Evolutionary conservation across 2,888 invertebrate genomes (phyloP).

Genomic region (Hetaerina titia): DNA sequence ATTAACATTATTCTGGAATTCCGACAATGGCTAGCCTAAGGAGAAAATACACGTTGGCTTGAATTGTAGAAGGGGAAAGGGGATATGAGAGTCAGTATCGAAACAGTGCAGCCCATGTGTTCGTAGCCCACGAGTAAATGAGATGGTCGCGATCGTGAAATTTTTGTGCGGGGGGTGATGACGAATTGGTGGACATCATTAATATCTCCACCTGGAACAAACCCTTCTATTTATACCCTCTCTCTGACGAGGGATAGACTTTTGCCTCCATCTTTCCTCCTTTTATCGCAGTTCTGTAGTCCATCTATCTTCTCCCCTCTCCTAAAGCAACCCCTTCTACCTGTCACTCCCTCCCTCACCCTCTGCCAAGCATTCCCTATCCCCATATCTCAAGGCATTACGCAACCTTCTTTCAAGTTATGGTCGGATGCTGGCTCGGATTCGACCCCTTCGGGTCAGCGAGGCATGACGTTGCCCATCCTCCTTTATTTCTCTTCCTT

Average conservation of each 20-base stretch:
- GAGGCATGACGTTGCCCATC: conserved; percentile 31
- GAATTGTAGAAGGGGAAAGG: not conserved
- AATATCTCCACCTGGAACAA: conserved; percentile 11
- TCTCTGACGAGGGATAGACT: not conserved
- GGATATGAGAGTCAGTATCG: not conserved
- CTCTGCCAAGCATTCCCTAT: not conserved
- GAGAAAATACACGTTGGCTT: not conserved
- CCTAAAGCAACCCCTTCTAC: not conserved
- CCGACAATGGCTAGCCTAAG: not conserved
- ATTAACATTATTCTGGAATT: not conserved
- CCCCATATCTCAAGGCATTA: conserved; percentile 27
- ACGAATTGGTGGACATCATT: not conserved
- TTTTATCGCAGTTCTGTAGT: not conserved
- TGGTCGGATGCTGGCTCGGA: conserved; percentile 39
- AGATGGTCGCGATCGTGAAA: not conserved
- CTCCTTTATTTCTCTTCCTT: not conserved
- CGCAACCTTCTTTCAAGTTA: conserved; percentile 54
- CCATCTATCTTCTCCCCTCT: not conserved
- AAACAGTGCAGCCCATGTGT: not conserved
- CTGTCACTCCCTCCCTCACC: not conserved
- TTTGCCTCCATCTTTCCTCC: not conserved
- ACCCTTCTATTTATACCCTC: not conserved
- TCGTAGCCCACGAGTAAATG: not conserved
- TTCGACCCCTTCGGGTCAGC: conserved; percentile 45
- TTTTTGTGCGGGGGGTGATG: conserved; percentile 17